Conservation (phyloP, 2,797 vertebrate species). For the Darevskia nairensis region DNA sequence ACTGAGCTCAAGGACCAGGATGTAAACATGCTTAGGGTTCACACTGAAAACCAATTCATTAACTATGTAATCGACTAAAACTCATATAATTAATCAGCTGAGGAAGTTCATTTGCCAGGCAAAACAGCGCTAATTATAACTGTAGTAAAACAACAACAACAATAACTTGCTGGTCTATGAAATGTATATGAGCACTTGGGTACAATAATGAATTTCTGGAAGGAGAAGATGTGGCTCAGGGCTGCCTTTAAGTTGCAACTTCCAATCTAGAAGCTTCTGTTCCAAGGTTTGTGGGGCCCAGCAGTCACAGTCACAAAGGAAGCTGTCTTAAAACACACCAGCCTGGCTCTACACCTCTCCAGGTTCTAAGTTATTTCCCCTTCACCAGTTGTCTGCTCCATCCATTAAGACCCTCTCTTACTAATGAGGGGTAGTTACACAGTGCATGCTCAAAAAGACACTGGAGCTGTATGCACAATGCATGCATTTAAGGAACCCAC, state of each 20-base stretch:
- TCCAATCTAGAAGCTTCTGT: neutral
- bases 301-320: neutral
- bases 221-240: neutral
- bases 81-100: neutral
- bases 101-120: too few relatives aligned
- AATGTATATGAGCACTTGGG: neutral
- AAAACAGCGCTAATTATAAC: neutral
- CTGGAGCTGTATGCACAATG: too few relatives aligned
- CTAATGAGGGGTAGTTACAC: too few relatives aligned
- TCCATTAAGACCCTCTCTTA: too few relatives aligned
- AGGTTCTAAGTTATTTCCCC: too few relatives aligned
- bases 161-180: neutral
- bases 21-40: too few relatives aligned
- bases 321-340: neutral
- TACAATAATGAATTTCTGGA: neutral
- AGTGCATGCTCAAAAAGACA: too few relatives aligned
- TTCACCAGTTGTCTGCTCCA: too few relatives aligned
- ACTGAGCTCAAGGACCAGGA: too few relatives aligned
- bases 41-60: too few relatives aligned
- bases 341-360: neutral
- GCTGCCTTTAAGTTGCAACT: neutral
- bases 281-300: neutral
- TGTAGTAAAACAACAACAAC: neutral
- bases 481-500: too few relatives aligned
- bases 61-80: too few relatives aligned